Percentiles rank a stretch among this genome's conserved stretches.
These are phyloP conservation scores for Zaprionus davidi DNA, from an alignment of 1,140 invertebrate genomes.

Conservation along the genomic window DNA sequence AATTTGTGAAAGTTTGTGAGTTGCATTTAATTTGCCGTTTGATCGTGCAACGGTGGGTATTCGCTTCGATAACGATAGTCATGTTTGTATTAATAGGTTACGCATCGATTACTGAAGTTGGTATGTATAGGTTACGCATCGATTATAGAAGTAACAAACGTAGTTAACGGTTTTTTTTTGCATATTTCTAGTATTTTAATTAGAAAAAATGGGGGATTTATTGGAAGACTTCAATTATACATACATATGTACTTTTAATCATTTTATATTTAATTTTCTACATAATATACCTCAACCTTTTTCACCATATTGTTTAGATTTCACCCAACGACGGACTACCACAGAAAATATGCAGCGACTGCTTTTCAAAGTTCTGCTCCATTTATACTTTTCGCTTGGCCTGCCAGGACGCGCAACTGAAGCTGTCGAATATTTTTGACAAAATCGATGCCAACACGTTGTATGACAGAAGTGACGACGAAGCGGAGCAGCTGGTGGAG, in stretches of 20 bases:
- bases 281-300: neutral
- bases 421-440: slow-evolving; percentile 75
- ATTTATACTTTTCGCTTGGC: slow-evolving; percentile 70
- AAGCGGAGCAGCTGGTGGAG: slow-evolving; percentile 18
- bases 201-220: no score
- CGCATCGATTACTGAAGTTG: neutral
- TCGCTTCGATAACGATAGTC: slow-evolving; percentile 9
- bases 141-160: no score
- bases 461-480: slow-evolving; percentile 52
- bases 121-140: no score
- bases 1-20: slow-evolving; percentile 29
- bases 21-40: slow-evolving; percentile 34
- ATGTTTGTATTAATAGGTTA: neutral
- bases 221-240: no score
- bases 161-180: no score
- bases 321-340: slow-evolving; percentile 75
- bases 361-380: slow-evolving; percentile 78
- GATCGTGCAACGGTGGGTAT: slow-evolving; percentile 36
- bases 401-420: slow-evolving; percentile 76
- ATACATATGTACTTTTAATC: no score
- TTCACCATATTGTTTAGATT: slow-evolving; percentile 47
- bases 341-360: slow-evolving; percentile 79
- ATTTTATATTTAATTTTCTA: neutral
- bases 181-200: no score
- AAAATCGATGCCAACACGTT: slow-evolving; percentile 73